A percentile compares a stretch with the other conserved stretches of the same genome.
These are phyloP conservation scores for Luperina testacea DNA, from an alignment of 2,888 invertebrate species.

Conservation along the genomic window DNA sequence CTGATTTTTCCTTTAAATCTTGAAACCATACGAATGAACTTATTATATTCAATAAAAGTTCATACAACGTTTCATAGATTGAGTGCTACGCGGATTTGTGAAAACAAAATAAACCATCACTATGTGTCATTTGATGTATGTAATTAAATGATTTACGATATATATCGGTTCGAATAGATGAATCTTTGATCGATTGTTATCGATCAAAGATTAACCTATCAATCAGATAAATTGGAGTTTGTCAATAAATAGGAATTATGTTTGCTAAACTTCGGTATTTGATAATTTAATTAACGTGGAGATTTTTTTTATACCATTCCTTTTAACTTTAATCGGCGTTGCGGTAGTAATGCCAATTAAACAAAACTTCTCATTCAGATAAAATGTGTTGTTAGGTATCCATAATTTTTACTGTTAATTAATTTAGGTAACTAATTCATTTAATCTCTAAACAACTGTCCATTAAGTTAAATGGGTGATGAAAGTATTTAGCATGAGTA, in stretches of 20 bases:
- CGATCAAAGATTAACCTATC: slow-evolving; percentile 49
- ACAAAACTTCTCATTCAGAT: not conserved
- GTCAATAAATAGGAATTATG: slow-evolving; percentile 49
- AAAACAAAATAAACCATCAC: slow-evolving; percentile 30
- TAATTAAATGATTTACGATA: slow-evolving; percentile 52
- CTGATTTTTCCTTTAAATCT: not conserved
- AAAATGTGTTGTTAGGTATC: too few relatives aligned
- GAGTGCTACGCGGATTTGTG: not conserved
- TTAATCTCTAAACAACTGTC: not conserved
- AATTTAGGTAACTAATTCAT: not conserved
- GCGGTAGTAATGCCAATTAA: not conserved
- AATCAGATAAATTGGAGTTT: slow-evolving; percentile 52
- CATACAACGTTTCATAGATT: not conserved
- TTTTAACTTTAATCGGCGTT: slow-evolving; percentile 5
- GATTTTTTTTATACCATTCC: slow-evolving; percentile 7
- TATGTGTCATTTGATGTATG: slow-evolving; percentile 23
- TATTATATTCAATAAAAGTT: not conserved
- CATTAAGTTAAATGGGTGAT: not conserved
- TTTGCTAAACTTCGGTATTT: slow-evolving; percentile 32
- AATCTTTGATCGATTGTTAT: slow-evolving; percentile 4
- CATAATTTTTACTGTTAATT: not conserved
- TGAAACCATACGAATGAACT: not conserved
- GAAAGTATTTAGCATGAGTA: not conserved
- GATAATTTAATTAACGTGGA: slow-evolving; percentile 23
- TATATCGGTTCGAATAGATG: slow-evolving; percentile 19